Evolutionary conservation across 2,113 vertebrate genomes (phyloP), one percentile per base, ranked within the genome.

Genomic region (Holacanthus passer): DNA sequence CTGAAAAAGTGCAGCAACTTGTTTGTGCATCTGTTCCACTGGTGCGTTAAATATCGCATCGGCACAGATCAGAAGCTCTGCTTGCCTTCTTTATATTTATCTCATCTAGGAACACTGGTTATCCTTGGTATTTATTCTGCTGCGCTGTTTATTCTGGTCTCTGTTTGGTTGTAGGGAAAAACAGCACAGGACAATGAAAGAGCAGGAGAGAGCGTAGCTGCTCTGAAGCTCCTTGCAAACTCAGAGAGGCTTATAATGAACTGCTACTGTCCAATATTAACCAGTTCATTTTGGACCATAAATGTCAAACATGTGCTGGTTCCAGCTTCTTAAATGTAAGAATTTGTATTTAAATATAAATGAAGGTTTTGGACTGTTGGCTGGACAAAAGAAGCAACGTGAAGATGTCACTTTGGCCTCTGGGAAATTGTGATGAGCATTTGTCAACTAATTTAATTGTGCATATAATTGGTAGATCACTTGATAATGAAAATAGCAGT

Each of bases 51-150:
- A 56, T 64, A 75, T 71, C 29, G 58, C 27, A 77, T 41, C 64
- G 37, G 45, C 70, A 52, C 71, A 77, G 59, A 66, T 86, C 64
- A 81, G 69, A 83, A 55, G 52, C 60, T 47, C 48, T 52, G 81
- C 35, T 43, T 71, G 70, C 24, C 19, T 14, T 63, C 58, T 70
- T 64, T 66, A 53, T 85, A 73, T 79, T 66, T 73, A 73, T 86
- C 62, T 85, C 17, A 74, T 76, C 32, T 32, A 50, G 63, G 43
- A 81, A 47, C 77, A 50, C 0, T 59, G 62, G 55, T 69, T 56
- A 64, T 31, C 43, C 41, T 32, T n/a, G 66, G 13, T 76, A 17
- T 81, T 78, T 68, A 56, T 50, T 37, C 24, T 59, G 37, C 50
- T 9, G 32, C 29, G 7, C 45, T 69, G 20, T 68, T 77, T 79